Conservation (phyloP, 35 echinoderm and acorn worm species). For the Apostichopus parvimensis region DNA sequence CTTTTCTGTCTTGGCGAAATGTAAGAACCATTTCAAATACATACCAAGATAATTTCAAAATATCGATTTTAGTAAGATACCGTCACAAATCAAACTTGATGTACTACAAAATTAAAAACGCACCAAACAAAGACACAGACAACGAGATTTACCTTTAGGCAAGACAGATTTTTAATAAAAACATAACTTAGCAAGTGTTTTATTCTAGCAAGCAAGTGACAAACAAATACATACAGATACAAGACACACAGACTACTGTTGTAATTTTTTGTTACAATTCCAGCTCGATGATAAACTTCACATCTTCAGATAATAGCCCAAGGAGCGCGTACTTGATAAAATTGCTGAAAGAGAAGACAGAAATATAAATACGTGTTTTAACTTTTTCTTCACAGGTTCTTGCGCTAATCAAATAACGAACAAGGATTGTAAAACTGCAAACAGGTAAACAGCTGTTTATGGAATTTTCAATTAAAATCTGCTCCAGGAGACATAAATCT, state of each 20-base stretch:
- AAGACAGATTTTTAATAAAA: neutral
- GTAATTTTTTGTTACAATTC: neutral
- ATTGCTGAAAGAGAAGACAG: neutral
- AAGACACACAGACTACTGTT: neutral
- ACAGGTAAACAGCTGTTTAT: no score
- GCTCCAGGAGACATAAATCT: no score
- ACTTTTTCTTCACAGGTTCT: no score
- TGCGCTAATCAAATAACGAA: no score
- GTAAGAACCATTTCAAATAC: no score
- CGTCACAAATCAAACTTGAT: no score
- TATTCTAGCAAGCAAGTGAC: neutral
- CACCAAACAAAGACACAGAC: neutral
- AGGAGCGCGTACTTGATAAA: neutral
- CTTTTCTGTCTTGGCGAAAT: no score
- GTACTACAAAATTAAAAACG: neutral
- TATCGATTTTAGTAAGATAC: no score
- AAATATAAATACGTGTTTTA: neutral
- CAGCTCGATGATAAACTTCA: neutral
- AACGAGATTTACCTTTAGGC: neutral
- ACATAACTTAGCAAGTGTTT: neutral
- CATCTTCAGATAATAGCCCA: neutral
- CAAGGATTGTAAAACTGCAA: no score
- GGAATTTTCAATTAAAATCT: no score
- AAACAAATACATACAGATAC: neutral
- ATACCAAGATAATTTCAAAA: no score